Evolutionary conservation across 1,140 invertebrate genomes (phyloP).

Genomic region (Cotesia chilonis): DNA sequence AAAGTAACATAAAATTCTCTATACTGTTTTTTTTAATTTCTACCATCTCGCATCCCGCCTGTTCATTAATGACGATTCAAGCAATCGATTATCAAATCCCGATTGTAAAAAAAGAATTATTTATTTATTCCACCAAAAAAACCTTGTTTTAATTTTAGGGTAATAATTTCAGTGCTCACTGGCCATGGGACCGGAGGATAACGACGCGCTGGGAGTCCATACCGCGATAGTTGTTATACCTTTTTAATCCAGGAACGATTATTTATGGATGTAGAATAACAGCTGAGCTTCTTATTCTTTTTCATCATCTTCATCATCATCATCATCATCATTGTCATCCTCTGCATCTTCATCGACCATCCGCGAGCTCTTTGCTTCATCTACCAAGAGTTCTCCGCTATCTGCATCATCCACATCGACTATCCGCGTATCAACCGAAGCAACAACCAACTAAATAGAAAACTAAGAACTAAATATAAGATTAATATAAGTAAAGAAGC

Average conservation of each 20-base stretch:
- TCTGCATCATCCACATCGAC: neutral
- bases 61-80: conserved; percentile 15
- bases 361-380: no score
- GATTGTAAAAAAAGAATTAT: neutral
- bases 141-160: conserved; percentile 20
- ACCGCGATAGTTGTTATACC: conserved; percentile 34
- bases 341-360: neutral
- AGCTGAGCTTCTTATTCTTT: conserved; percentile 15
- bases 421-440: no score
- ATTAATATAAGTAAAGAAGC: conserved; percentile 6
- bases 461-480: no score
- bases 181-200: neutral
- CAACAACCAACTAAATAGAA: no score
- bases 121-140: conserved; percentile 8
- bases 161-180: conserved; percentile 1
- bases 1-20: no score
- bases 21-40: no score
- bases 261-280: conserved; percentile 54
- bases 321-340: conserved; percentile 4
- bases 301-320: conserved; percentile 19
- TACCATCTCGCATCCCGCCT: neutral
- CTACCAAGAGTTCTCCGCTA: neutral
- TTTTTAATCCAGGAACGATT: conserved; percentile 55
- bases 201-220: conserved; percentile 14
- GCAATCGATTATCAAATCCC: conserved; percentile 7